Evolutionary conservation across 2,888 invertebrate species (phyloP).

Genomic region (Lysandra bellargus): DNA sequence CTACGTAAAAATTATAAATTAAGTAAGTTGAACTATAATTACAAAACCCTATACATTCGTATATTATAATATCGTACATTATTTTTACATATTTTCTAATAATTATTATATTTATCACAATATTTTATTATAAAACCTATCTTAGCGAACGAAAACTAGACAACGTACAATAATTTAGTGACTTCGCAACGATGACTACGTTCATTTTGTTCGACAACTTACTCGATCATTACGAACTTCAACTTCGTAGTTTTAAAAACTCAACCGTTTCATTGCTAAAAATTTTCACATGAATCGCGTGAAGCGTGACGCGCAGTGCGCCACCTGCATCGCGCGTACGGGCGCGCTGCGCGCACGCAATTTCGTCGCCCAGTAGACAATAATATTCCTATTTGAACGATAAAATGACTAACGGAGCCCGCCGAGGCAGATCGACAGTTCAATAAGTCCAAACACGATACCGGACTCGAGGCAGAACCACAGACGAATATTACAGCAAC

Average conservation of each 20-base stretch:
- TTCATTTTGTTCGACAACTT: conserved; percentile 36
- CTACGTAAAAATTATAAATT: conserved; percentile 47
- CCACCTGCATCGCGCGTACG: too few species aligned
- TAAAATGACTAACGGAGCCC: neutral
- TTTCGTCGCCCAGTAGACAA: neutral
- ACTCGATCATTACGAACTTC: neutral
- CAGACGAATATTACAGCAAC: neutral
- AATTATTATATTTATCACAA: conserved; percentile 65
- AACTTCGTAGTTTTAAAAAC: neutral
- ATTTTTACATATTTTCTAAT: conserved; percentile 52
- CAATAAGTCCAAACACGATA: neutral
- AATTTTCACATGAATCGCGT: neutral
- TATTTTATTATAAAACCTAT: conserved; percentile 59
- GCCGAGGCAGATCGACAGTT: neutral
- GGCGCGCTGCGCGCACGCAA: neutral
- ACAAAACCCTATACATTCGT: conserved; percentile 55
- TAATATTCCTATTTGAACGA: neutral
- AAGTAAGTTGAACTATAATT: conserved; percentile 55
- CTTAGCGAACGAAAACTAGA: conserved; percentile 58
- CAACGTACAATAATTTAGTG: conserved; percentile 71
- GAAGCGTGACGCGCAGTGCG: too few species aligned
- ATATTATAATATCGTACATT: conserved; percentile 46
- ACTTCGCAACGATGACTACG: conserved; percentile 64
- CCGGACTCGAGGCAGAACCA: neutral
- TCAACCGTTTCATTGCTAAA: neutral